Conservation (phyloP, 1,140 invertebrate species). For the Colletes gigas region DNA sequence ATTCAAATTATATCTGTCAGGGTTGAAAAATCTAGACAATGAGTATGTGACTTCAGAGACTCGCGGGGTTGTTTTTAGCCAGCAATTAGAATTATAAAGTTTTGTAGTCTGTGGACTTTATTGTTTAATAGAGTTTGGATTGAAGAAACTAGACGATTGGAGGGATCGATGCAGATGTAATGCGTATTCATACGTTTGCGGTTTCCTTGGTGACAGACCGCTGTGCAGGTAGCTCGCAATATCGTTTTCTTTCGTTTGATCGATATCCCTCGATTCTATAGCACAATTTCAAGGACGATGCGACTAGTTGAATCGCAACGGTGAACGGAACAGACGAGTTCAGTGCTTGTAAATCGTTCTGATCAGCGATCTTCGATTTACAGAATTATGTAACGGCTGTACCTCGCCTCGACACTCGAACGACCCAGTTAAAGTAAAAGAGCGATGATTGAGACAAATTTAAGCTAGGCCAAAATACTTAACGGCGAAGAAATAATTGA, state of each 20-base stretch:
- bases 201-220: constrained; percentile 17
- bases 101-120: too few relatives aligned
- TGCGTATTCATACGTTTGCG: neutral
- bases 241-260: constrained; percentile 56
- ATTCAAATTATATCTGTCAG: too few relatives aligned
- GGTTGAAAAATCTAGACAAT: too few relatives aligned
- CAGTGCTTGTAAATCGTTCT: neutral
- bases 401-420: too few relatives aligned
- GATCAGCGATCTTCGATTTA: neutral
- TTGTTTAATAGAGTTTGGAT: too few relatives aligned
- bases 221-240: neutral
- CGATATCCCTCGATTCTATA: constrained; percentile 37
- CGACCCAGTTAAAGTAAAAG: neutral
- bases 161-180: neutral
- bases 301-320: neutral
- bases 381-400: too few relatives aligned
- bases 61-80: too few relatives aligned
- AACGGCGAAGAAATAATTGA: neutral
- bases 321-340: neutral
- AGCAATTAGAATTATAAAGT: too few relatives aligned
- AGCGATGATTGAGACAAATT: neutral
- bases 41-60: too few relatives aligned
- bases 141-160: neutral
- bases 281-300: neutral
- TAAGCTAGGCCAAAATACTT: neutral